Evolutionary conservation across 2,888 invertebrate species (phyloP), one percentile per base, ranked within the genome.

Genomic region (Catonia carolina): DNA sequence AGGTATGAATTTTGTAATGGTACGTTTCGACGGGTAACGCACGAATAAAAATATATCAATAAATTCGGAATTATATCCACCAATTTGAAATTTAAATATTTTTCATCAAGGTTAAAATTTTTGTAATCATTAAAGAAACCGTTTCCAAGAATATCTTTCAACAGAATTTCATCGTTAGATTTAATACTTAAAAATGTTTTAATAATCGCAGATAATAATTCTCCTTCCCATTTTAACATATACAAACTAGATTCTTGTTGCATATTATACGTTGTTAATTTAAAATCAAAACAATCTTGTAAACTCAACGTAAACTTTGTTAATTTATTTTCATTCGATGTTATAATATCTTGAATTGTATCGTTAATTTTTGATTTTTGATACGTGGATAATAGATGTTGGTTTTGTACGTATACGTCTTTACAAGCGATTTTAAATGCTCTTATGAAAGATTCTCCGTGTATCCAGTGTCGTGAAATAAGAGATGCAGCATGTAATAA

Each of bases 371-470:
- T 74, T 39, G 74, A 70, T 58, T 70, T 75, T 39, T 68, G 67
- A 2, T 75, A 73, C 56, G 78, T 76, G 3, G 64, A 65, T 7
- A 70, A 62, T 7, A 8, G 8, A 27, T 73, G 74, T 64, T 78
- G 73, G 1, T 79, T 74, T 64, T 79, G 79, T 3, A 81, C 77
- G 66, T 86, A 88, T 12, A 86, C 81, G 67, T 86, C 85, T 0
- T 78, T 71, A 62, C 82, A 81, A 57, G 81, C 77, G 50, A 76
- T 77, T 2, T 72, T 64, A 58, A 86, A 72, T 0, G 86, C 81
- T n/a, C 73, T 72, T 10, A 69, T 66, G n/a, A 75, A 68, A 0
- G 77, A 69, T 51, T 53, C 53, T 3, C 85, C 86, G 49, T 83
- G 74, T 2, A 78, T 72, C 37, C 83, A 68, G 70, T 85, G 83